Percentiles rank a stretch among this genome's conserved stretches.
These are phyloP conservation scores for Drosophila paranaensis DNA, from an alignment of 2,888 invertebrate genomes.

Conservation along the genomic window DNA sequence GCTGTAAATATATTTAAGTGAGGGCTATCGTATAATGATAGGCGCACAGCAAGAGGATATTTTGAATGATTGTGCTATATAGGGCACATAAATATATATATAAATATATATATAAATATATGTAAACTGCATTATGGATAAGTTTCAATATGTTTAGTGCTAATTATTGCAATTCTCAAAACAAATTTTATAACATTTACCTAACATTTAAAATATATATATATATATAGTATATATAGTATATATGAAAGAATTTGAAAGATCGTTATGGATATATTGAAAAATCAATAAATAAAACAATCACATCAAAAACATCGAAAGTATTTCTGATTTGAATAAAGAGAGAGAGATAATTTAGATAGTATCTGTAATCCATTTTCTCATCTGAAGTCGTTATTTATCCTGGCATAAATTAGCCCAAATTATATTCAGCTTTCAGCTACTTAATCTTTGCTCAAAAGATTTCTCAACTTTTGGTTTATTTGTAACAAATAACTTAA, in stretches of 20 bases:
- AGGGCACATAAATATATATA: constrained; percentile 21
- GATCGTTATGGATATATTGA: constrained; percentile 71
- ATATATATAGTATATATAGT: constrained; percentile 38
- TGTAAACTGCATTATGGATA: constrained; percentile 26
- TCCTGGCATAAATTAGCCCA: neutral
- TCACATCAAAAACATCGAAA: constrained; percentile 45
- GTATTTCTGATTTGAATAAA: too few species aligned
- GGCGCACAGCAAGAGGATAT: constrained; percentile 44
- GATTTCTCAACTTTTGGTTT: constrained; percentile 31
- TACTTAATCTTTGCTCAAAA: neutral
- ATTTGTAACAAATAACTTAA: constrained; percentile 58
- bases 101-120: constrained; percentile 34
- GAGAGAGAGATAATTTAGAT: too few species aligned
- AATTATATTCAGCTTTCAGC: neutral
- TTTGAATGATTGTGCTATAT: constrained; percentile 39
- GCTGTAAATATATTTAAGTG: constrained; percentile 53
- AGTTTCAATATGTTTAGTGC: constrained; percentile 69
- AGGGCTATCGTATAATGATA: constrained; percentile 6
- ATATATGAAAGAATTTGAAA: constrained; percentile 43
- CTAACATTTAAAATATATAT: constrained; percentile 69
- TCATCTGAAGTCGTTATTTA: neutral
- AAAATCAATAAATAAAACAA: constrained; percentile 77
- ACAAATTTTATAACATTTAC: constrained; percentile 77
- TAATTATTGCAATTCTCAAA: constrained; percentile 78
- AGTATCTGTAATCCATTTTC: too few species aligned